Evolutionary conservation across 2,888 invertebrate species (phyloP).

Genomic region (Brenthis ino): DNA sequence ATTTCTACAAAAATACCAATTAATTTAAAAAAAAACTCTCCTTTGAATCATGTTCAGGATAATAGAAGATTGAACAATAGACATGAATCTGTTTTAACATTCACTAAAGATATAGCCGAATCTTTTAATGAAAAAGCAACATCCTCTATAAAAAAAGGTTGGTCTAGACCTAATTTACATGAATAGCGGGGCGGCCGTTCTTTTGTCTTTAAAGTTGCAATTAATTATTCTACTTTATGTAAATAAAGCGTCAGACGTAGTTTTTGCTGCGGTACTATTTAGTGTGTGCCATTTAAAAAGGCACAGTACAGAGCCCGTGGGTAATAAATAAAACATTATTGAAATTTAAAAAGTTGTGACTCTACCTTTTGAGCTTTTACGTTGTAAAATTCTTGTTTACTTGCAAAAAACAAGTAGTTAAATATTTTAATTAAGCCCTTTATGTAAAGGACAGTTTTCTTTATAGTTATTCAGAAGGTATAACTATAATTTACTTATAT

Average conservation of each 20-base stretch:
- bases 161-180: slow-evolving; percentile 73
- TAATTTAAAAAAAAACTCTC: slow-evolving; percentile 16
- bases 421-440: background rate
- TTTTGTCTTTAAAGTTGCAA: slow-evolving; percentile 76
- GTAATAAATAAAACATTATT: slow-evolving; percentile 29
- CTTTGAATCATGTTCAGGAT: slow-evolving; percentile 21
- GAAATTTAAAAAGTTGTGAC: slow-evolving; percentile 6
- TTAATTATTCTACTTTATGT: slow-evolving; percentile 80
- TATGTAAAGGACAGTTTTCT: background rate
- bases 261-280: slow-evolving; percentile 30
- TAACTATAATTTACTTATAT: too few relatives aligned
- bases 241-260: slow-evolving; percentile 63
- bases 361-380: slow-evolving; percentile 1
- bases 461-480: too few relatives aligned
- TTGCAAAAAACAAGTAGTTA: too few relatives aligned
- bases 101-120: slow-evolving; percentile 26
- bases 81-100: slow-evolving; percentile 32
- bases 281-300: slow-evolving; percentile 25
- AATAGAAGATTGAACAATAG: slow-evolving; percentile 29
- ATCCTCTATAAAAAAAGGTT: slow-evolving; percentile 44
- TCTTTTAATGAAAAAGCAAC: slow-evolving; percentile 30
- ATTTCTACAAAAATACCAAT: background rate
- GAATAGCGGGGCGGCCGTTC: slow-evolving; percentile 67
- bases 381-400: background rate
- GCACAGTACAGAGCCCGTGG: slow-evolving; percentile 19